Evolutionary conservation across 2,113 vertebrate species (phyloP), one percentile per base, ranked within the genome.

Genomic region (Hydrolagus affinis): DNA sequence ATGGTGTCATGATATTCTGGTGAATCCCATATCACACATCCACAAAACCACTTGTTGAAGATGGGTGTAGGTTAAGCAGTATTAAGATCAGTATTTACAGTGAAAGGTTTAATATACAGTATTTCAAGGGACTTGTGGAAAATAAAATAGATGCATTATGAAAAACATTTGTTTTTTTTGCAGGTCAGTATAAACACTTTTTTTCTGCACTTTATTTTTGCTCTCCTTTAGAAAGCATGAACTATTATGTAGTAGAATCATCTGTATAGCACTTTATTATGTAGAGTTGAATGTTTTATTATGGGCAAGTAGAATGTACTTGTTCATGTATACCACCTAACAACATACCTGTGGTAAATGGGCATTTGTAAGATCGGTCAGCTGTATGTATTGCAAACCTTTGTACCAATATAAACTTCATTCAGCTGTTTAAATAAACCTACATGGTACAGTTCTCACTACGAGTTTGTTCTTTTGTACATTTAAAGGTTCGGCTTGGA

Each of bases 141-240:
- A 80, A 32, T 66, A 30, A 30, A 17, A 11, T 9, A 64, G 17
- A 83, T 83, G 66, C 19, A 75, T 21, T 75, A 75, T 83, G 64
- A 11, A 59, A 68, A 32, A 30, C 19, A 19, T 32, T 25, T 66
- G 66, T 64, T 64, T 74, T 32, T 30, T 80, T 64, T 80, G 59
- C 59, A 8, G 23, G 76, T 80, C 28, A 60, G 1, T 12, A 23
- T 23, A 62, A 83, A 44, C 2, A 44, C 44, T 44, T 44, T 83
- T 28, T 83, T n/a, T 66, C 30, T 83, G 77, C 77, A 83, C 60
- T 66, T 80, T 62, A 28, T 62, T 80, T 80, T 80, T 64, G 59
- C 28, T 62, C 12, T 64, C 60, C 57, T 59, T 19, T 66, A 83
- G 60, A 66, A 83, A 32, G 77, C 77, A 83, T 83, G 77, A 83